These are phyloP conservation scores for Chorisops tibialis DNA, from an alignment of 2,888 invertebrate genomes.

Conservation along the genomic window DNA sequence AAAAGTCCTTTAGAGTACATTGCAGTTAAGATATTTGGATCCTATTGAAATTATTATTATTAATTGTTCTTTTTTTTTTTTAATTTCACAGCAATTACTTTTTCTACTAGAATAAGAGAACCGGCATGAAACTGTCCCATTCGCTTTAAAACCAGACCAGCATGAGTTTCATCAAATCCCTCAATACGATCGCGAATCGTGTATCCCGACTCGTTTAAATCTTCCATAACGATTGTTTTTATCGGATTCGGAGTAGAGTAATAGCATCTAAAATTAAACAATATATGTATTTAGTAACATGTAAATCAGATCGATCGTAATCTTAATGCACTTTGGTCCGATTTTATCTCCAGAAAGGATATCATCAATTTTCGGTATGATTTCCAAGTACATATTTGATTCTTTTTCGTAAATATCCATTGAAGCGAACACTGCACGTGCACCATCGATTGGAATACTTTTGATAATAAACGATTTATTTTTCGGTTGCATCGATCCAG, in stretches of 20 bases:
- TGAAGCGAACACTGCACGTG: slow-evolving; percentile 51
- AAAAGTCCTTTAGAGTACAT: no score
- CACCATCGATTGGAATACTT: slow-evolving; percentile 47
- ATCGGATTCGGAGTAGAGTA: slow-evolving; percentile 46
- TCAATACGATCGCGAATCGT: slow-evolving; percentile 55
- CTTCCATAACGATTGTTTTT: slow-evolving; percentile 49
- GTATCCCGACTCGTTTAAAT: slow-evolving; percentile 55
- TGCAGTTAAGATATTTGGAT: no score
- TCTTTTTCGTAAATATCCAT: slow-evolving; percentile 53
- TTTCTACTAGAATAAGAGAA: slow-evolving; percentile 55
- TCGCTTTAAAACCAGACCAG: slow-evolving; percentile 53
- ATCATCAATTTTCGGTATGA: slow-evolving; percentile 51
- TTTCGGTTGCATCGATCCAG: slow-evolving; percentile 29
- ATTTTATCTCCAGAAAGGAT: slow-evolving; percentile 48
- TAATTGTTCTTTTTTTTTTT: slow-evolving; percentile 19
- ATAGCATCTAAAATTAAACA: slow-evolving; percentile 41
- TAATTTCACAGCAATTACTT: slow-evolving; percentile 46
- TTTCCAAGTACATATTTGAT: slow-evolving; percentile 52
- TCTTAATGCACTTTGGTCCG: slow-evolving; percentile 43
- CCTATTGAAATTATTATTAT: no score
- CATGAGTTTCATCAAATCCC: slow-evolving; percentile 58
- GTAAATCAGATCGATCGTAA: no score
- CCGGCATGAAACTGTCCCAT: slow-evolving; percentile 58
- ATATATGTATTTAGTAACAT: not conserved
- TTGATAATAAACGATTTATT: slow-evolving; percentile 47